These are phyloP conservation scores for Lepidurus arcticus DNA, from an alignment of 1,140 invertebrate genomes.

Conservation along the genomic window DNA sequence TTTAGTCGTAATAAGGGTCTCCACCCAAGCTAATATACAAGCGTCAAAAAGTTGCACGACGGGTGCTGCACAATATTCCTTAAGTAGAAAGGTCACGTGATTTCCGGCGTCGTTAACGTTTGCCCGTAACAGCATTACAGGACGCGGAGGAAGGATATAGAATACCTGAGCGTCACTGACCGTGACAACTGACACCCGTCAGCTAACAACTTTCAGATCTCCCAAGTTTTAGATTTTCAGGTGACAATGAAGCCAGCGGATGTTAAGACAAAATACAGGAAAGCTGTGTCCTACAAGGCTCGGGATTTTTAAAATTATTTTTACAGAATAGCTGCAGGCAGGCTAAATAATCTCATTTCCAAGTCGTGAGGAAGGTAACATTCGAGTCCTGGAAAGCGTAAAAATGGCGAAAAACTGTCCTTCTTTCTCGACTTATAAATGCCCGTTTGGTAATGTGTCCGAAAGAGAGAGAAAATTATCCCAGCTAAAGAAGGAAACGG, in stretches of 20 bases:
- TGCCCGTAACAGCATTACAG: background rate
- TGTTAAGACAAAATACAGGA: no score
- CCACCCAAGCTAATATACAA: background rate
- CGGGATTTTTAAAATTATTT: no score
- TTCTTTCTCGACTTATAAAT: background rate
- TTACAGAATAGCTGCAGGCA: no score
- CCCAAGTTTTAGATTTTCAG: no score
- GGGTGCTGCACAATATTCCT: background rate
- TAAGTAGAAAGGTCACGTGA: slow-evolving; percentile 3
- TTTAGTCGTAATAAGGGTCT: background rate
- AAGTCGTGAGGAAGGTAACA: no score
- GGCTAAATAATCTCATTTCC: no score
- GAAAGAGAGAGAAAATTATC: background rate
- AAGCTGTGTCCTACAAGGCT: no score
- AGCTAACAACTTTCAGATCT: no score
- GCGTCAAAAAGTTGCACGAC: background rate
- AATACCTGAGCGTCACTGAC: background rate
- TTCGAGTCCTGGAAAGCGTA: no score
- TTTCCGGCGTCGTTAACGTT: slow-evolving; percentile 13
- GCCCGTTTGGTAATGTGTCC: background rate
- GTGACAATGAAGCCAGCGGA: no score
- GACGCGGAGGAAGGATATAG: background rate
- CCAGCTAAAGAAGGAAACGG: background rate
- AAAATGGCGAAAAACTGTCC: background rate
- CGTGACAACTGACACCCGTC: background rate